Percentiles rank a stretch among this genome's conserved stretches.
These are phyloP conservation scores for Cydia strobilella DNA, from an alignment of 1,140 invertebrate species.

Conservation along the genomic window DNA sequence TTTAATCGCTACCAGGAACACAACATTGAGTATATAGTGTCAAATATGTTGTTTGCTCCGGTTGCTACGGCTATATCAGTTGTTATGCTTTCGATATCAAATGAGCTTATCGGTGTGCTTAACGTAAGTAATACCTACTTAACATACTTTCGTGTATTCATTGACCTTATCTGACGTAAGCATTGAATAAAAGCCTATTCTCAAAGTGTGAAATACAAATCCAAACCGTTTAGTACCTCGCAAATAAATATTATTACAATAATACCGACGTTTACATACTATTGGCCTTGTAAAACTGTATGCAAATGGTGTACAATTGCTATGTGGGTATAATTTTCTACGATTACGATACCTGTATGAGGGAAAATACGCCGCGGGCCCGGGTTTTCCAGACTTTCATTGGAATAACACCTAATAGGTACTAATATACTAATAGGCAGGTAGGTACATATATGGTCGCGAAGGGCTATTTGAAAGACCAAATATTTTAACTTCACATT, in stretches of 20 bases:
- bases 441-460: too few relatives aligned
- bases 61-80: constrained; percentile 25
- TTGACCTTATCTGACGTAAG: not conserved
- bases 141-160: constrained; percentile 32
- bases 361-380: not conserved
- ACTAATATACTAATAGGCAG: too few relatives aligned
- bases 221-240: not conserved
- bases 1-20: too few relatives aligned
- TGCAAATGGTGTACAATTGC: not conserved
- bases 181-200: not conserved
- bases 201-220: not conserved
- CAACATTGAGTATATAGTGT: not conserved
- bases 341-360: not conserved
- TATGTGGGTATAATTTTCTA: not conserved
- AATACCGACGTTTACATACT: constrained; percentile 5
- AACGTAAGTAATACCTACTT: constrained; percentile 16
- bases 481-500: too few relatives aligned
- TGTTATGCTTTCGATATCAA: constrained; percentile 24
- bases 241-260: constrained; percentile 6
- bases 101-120: constrained; percentile 8
- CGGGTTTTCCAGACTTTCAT: too few relatives aligned
- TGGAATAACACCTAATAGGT: too few relatives aligned
- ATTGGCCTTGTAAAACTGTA: not conserved
- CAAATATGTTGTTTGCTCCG: not conserved
- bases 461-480: too few relatives aligned